Evolutionary conservation across 1,140 invertebrate species (phyloP).

Genomic region (Amyelois transitella): DNA sequence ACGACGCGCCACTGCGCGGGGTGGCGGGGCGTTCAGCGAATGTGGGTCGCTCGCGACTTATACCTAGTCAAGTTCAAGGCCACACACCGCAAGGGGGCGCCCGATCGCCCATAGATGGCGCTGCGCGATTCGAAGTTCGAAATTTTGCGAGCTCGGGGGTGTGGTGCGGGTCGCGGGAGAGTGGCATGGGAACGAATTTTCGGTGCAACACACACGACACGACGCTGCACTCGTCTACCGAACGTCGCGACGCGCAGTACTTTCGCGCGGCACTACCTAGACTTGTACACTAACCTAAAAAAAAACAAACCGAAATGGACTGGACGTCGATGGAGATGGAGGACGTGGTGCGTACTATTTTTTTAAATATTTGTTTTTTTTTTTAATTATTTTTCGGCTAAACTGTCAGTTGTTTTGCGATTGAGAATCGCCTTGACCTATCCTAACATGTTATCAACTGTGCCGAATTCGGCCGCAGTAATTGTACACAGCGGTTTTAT

Average conservation of each 20-base stretch:
- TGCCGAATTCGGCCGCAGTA: conserved; percentile 18
- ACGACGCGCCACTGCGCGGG: conserved; percentile 31
- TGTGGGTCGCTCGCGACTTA: conserved; percentile 59
- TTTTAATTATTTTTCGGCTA: neutral
- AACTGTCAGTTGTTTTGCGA: neutral
- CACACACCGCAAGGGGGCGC: conserved; percentile 39
- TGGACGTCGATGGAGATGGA: conserved; percentile 59
- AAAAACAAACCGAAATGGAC: conserved; percentile 55
- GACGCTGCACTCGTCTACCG: conserved; percentile 68
- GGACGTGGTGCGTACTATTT: conserved; percentile 62
- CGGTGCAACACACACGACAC: conserved; percentile 65
- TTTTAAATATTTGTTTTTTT: conserved; percentile 3
- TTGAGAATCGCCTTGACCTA: conserved; percentile 57
- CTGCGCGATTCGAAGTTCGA: conserved; percentile 53
- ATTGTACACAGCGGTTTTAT: conserved; percentile 20
- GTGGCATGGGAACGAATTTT: conserved; percentile 64
- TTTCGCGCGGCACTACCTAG: conserved; percentile 43
- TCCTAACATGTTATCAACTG: conserved; percentile 59
- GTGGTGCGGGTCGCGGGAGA: conserved; percentile 36
- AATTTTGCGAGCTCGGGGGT: conserved; percentile 54
- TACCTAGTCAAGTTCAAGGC: conserved; percentile 69
- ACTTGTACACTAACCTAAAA: conserved; percentile 38
- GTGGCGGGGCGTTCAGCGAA: conserved; percentile 36
- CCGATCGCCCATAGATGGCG: conserved; percentile 64
- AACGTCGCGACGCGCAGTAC: conserved; percentile 66